phyloP scores from a whole-genome alignment of 2,113 vertebrate genomes.

The Azemiops feae region DNA sequence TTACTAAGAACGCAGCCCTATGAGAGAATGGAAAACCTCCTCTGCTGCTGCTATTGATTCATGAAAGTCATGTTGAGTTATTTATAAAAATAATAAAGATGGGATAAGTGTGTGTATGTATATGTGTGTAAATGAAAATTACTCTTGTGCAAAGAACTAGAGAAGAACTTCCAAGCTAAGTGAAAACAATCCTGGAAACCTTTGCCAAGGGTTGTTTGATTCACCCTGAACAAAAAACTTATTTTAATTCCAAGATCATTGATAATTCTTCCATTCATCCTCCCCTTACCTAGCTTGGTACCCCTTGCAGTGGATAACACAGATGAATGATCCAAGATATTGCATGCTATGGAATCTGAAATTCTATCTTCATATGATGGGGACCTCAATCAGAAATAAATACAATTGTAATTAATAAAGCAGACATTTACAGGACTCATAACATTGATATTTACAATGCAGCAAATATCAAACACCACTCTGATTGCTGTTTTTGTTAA shows the following conservation, averaged over 20 bases:
- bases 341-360: constrained; percentile 62
- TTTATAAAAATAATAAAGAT: background rate
- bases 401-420: background rate
- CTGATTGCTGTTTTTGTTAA: background rate
- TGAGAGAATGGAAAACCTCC: background rate
- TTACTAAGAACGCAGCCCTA: background rate
- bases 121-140: background rate
- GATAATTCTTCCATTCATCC: background rate
- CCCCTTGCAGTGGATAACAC: constrained; percentile 70
- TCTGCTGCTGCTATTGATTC: background rate
- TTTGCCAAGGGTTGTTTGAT: background rate
- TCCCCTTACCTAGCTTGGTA: constrained; percentile 73
- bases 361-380: constrained; percentile 76
- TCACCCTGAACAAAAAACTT: background rate
- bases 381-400: constrained; percentile 60
- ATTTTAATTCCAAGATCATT: background rate
- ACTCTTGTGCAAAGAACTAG: background rate
- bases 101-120: background rate
- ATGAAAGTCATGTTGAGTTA: background rate
- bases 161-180: background rate
- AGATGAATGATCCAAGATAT: constrained; percentile 50
- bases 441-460: background rate
- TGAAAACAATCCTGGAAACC: background rate
- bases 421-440: background rate
- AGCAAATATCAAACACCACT: background rate